phyloP scores from a whole-genome alignment of 2,888 invertebrate species.

The Gortyna flavago region DNA sequence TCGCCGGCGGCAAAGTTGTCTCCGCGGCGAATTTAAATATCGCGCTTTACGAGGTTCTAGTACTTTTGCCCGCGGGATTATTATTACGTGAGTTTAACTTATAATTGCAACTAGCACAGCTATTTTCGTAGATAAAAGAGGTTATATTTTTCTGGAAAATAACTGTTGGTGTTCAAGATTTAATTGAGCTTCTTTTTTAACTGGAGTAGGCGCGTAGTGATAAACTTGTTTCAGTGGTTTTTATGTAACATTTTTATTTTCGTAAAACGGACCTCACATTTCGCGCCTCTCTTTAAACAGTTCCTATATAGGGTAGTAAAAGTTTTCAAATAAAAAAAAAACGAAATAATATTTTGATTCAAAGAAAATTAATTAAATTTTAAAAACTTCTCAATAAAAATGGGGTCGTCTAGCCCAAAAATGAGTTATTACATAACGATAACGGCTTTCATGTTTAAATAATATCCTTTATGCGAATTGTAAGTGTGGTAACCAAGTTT shows the following conservation, averaged over 20 bases:
- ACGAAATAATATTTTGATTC: background rate
- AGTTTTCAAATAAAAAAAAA: background rate
- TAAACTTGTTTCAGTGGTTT: background rate
- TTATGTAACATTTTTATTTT: background rate
- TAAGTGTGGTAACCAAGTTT: conserved; percentile 61
- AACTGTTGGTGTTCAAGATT: background rate
- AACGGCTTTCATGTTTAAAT: conserved; percentile 39
- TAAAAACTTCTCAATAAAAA: background rate
- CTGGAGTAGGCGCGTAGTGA: background rate
- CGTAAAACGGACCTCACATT: background rate
- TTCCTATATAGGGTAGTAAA: background rate
- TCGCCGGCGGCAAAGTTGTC: conserved; percentile 86
- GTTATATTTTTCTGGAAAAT: conserved; percentile 5
- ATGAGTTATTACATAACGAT: conserved; percentile 16
- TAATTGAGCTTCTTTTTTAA: background rate
- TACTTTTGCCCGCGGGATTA: conserved; percentile 75
- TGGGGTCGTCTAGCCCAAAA: background rate
- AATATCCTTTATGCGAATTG: conserved; percentile 55
- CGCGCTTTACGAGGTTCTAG: conserved; percentile 83
- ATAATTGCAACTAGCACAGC: conserved; percentile 63
- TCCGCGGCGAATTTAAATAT: conserved; percentile 88
- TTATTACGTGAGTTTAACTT: conserved; percentile 74
- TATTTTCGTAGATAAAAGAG: conserved; percentile 32
- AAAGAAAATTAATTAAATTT: background rate
- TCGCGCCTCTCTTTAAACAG: too few relatives aligned